Conservation (phyloP, 2,797 vertebrate genomes). For the Euthynnus affinis region DNA sequence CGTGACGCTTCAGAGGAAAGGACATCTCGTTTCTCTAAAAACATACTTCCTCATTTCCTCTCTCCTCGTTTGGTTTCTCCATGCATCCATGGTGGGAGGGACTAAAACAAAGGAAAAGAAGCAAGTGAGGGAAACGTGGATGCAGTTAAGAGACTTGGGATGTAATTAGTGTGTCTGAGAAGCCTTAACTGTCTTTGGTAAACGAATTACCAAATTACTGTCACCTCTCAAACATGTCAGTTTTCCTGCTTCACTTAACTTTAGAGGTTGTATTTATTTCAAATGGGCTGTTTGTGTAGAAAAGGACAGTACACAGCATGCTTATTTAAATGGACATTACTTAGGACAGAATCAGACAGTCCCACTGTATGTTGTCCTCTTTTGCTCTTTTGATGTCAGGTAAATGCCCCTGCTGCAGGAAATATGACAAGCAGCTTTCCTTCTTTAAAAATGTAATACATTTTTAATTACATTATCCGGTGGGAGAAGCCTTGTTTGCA, state of each 20-base stretch:
- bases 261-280: constrained; percentile 46
- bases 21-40: too few relatives aligned
- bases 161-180: background rate
- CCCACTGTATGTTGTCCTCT: constrained; percentile 17
- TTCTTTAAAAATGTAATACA: constrained; percentile 2
- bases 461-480: constrained; percentile 25
- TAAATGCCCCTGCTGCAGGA: constrained; percentile 17
- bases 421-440: constrained; percentile 17
- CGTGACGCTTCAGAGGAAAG: too few relatives aligned
- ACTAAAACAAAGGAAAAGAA: too few relatives aligned
- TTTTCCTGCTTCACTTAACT: constrained; percentile 29
- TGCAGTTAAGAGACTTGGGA: too few relatives aligned
- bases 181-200: constrained; percentile 47
- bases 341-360: constrained; percentile 29
- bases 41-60: too few relatives aligned
- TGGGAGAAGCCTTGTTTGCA: constrained; percentile 8
- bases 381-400: constrained; percentile 52
- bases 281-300: constrained; percentile 35
- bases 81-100: too few relatives aligned
- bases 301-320: constrained; percentile 6
- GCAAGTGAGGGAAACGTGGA: too few relatives aligned
- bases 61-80: too few relatives aligned
- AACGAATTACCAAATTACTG: constrained; percentile 64
- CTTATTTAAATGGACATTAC: constrained; percentile 47
- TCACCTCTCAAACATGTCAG: constrained; percentile 50